phyloP scores from a whole-genome alignment of 1,140 invertebrate genomes.

The Zaprionus africanus region DNA sequence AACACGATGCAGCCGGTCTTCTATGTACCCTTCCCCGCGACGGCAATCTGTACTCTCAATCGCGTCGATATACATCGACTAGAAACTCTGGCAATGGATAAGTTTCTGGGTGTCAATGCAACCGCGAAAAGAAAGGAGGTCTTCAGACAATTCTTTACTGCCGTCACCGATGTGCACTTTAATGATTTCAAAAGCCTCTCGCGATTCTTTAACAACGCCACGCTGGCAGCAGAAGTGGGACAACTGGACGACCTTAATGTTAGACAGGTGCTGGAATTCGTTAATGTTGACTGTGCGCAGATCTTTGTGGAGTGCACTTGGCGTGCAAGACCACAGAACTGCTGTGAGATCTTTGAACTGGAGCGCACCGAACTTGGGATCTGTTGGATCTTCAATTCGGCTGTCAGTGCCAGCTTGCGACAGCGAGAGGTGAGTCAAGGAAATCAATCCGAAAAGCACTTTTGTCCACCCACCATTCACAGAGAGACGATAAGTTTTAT shows the following conservation, averaged over 20 bases:
- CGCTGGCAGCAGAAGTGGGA: conserved; percentile 21
- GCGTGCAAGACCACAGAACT: conserved; percentile 52
- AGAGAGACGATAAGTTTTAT: conserved; percentile 64
- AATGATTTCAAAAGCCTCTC: conserved; percentile 35
- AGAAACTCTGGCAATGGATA: conserved; percentile 38
- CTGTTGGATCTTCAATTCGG: conserved; percentile 72
- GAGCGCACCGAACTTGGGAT: conserved; percentile 71
- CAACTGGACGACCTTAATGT: conserved; percentile 58
- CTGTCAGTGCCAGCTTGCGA: conserved; percentile 34
- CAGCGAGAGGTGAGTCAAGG: conserved; percentile 33
- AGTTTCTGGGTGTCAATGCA: conserved; percentile 62
- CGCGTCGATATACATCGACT: conserved; percentile 57
- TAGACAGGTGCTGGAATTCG: conserved; percentile 39
- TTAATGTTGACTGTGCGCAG: conserved; percentile 47
- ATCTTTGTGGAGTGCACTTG: conserved; percentile 58
- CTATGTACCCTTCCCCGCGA: conserved; percentile 60
- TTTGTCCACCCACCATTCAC: background rate
- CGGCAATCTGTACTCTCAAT: conserved; percentile 63
- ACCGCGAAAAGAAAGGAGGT: conserved; percentile 29
- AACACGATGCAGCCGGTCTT: conserved; percentile 68
- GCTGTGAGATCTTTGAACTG: conserved; percentile 69
- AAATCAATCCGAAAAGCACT: background rate
- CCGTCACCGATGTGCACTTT: conserved; percentile 49
- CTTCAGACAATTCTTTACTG: conserved; percentile 62
- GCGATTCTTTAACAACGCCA: conserved; percentile 48